Evolutionary conservation across 1,140 invertebrate species (phyloP).

Genomic region (Euglossa dilemma): DNA sequence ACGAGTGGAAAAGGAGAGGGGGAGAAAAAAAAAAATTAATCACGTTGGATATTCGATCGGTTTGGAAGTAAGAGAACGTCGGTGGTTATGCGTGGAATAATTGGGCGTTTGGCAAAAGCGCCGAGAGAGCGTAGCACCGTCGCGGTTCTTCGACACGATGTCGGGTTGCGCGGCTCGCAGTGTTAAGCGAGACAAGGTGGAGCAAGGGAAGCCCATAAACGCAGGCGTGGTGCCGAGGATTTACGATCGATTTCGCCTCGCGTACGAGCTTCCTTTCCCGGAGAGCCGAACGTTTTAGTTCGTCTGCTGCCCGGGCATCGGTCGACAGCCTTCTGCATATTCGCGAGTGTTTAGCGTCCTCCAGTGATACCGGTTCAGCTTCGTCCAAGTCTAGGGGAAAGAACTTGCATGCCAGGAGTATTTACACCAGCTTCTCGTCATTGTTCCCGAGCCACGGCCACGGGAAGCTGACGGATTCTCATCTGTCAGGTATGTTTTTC

Average conservation of each 20-base stretch:
- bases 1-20: too few species aligned
- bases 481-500: constrained; percentile 35
- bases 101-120: neutral
- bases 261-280: constrained; percentile 2
- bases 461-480: constrained; percentile 50
- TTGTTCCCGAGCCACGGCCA: constrained; percentile 47
- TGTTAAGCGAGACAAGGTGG: constrained; percentile 25
- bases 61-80: neutral
- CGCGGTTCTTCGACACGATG: neutral
- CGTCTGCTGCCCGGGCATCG: constrained; percentile 40
- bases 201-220: constrained; percentile 35
- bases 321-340: constrained; percentile 29
- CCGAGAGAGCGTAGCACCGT: constrained; percentile 1
- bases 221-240: constrained; percentile 53
- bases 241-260: constrained; percentile 44
- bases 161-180: neutral
- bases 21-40: neutral
- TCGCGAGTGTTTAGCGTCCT: constrained; percentile 9
- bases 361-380: neutral
- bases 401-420: constrained; percentile 46
- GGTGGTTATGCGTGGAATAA: neutral
- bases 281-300: constrained; percentile 31
- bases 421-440: constrained; percentile 20
- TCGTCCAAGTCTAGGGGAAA: constrained; percentile 3
- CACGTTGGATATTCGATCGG: neutral